Evolutionary conservation across 2,797 vertebrate species (phyloP).

Genomic region (Phrynocephalus vlangalii): DNA sequence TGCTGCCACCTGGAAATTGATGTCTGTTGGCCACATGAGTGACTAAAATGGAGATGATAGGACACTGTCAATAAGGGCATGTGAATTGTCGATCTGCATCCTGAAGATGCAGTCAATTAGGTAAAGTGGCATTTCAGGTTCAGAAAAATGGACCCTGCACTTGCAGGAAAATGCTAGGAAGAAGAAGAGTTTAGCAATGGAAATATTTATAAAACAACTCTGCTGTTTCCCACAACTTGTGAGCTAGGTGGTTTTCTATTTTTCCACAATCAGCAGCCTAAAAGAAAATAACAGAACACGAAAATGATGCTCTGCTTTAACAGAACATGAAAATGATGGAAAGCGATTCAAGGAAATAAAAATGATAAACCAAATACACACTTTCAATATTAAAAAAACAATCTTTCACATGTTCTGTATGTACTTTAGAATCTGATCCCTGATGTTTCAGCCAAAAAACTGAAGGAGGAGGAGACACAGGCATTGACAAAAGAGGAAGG

Average conservation of each 20-base stretch:
- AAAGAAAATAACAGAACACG: conserved; percentile 8
- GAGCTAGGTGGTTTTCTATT: conserved; percentile 31
- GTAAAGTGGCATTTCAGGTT: no score
- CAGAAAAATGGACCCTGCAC: no score
- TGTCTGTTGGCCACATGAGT: no score
- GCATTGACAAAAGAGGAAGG: not conserved
- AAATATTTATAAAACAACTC: conserved; percentile 37
- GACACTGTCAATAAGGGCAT: no score
- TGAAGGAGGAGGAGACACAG: not conserved
- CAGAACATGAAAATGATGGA: conserved; percentile 42
- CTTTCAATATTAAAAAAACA: not conserved
- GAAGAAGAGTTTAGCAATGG: no score
- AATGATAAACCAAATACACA: conserved; percentile 33
- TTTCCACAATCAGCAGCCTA: conserved; percentile 35
- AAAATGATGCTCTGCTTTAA: conserved; percentile 19
- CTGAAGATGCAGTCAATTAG: no score
- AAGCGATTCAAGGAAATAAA: conserved; percentile 44
- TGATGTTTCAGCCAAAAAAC: accelerated
- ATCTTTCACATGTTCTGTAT: conserved; percentile 19
- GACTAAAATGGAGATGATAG: no score
- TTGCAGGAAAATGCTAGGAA: no score
- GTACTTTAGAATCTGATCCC: not conserved
- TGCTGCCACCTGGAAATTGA: no score
- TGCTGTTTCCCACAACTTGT: not conserved
- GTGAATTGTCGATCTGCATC: no score